phyloP scores from a whole-genome alignment of 1,140 invertebrate species.

The Prorops nasuta region DNA sequence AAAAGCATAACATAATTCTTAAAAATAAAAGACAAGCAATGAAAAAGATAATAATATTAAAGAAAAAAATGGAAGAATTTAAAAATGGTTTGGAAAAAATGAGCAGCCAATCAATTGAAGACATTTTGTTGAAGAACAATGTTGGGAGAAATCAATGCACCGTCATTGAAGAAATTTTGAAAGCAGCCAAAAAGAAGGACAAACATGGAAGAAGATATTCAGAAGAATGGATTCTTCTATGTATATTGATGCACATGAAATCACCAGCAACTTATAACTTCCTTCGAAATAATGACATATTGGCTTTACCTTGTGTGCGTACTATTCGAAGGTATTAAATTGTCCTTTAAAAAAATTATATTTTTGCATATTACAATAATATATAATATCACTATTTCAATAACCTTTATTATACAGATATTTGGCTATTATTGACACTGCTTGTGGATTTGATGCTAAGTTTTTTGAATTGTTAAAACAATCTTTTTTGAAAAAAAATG shows the following conservation, averaged over 20 bases:
- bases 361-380: background rate
- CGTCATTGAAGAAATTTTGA: too few species aligned
- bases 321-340: conserved; percentile 5
- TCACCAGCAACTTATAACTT: background rate
- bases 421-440: conserved; percentile 2
- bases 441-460: conserved; percentile 22
- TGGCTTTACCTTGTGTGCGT: conserved; percentile 4
- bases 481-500: conserved; percentile 2
- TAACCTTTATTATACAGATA: background rate
- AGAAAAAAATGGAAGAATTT: too few species aligned
- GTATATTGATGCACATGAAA: background rate
- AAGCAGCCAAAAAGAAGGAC: background rate
- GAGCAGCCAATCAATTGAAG: too few species aligned
- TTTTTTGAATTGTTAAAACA: too few species aligned
- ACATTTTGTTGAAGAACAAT: too few species aligned
- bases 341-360: too few species aligned
- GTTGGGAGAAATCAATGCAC: too few species aligned
- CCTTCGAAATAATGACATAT: conserved; percentile 7
- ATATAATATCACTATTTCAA: background rate
- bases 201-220: too few species aligned
- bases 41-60: too few species aligned
- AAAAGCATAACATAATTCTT: too few species aligned
- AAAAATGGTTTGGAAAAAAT: too few species aligned
- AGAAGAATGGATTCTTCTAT: background rate
- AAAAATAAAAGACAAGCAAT: too few species aligned